A percentile compares a stretch with the other conserved stretches of the same genome.
phyloP scores from a whole-genome alignment of 2,888 invertebrate species.

The Phragmatobia fuliginosa region DNA sequence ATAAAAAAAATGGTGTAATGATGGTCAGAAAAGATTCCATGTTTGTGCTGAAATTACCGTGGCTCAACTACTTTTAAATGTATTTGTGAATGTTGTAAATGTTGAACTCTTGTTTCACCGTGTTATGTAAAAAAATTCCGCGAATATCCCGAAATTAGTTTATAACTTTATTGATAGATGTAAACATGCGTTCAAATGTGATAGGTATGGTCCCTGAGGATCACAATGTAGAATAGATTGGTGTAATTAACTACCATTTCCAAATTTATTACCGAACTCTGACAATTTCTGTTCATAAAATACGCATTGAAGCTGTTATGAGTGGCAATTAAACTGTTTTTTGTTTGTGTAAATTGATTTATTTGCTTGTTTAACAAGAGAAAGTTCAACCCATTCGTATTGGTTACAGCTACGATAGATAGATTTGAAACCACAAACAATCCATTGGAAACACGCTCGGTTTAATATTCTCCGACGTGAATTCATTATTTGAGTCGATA shows the following conservation, averaged over 20 bases:
- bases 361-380: conserved; percentile 12
- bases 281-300: conserved; percentile 19
- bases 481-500: no score
- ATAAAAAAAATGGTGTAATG: no score
- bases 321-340: conserved; percentile 12
- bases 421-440: no score
- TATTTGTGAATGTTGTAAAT: no score
- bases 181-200: background rate
- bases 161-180: background rate
- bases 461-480: no score
- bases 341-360: conserved; percentile 3
- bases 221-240: conserved; percentile 11
- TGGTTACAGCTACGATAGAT: background rate
- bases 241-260: conserved; percentile 27
- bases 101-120: no score
- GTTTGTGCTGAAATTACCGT: no score
- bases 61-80: no score
- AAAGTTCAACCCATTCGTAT: background rate
- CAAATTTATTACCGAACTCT: conserved; percentile 28
- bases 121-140: no score
- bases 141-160: no score
- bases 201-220: background rate
- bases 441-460: background rate
- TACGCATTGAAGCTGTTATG: conserved; percentile 11
- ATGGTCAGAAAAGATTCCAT: no score